Base-by-base conservation (phyloP, 2,888 invertebrate species). In the Stenodera caucasica region DNA sequence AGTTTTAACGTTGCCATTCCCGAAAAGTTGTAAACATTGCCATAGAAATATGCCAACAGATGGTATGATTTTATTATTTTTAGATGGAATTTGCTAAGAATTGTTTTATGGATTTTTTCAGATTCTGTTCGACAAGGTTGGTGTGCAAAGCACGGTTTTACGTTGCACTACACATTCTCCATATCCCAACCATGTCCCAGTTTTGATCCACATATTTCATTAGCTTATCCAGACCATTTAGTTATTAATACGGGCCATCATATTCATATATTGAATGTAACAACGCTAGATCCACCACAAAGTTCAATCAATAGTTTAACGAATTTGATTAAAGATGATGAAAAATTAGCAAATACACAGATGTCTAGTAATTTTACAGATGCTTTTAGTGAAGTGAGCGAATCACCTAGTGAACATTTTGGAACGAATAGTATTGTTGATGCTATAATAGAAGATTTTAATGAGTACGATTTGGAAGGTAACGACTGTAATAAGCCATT, bases 131-230 rank as follows among this genome's bases (percentile, higher is more conserved):
- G 70, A 54, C 76, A 76, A 67, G 80, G 80, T 49, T 81, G 80
- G 78, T 97, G 97, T 77, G 82, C 94, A 59, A 89, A 90, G 75
- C 96, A 97, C 78, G 94, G 95, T 75, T 89, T 95, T 70, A 94
- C 95, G 51, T 88, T 96, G 67, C 96, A 97, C 80, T 94, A 94
- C 69, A 92, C 92, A 77, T 94, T 95, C 78, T 92, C 93, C 76
- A 89, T 94, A 70, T 91, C 92, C n/a, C 76, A 78, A 58, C 92
- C 94, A 53, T 91, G 90, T 72, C 94, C 92, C 26, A 64, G 61
- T 12, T 81, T 81, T 64, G 77, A 80, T 64, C 80, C 81, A 2
- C 68, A 76, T 57, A 74, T 80, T 56, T 80, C 80, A 50, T 63
- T 81, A 50, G 78, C 80, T 9, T 81, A 75, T 67, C 80, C 81